Conservation (phyloP, 1,140 invertebrate genomes). For the Bathynomus jamesi region DNA sequence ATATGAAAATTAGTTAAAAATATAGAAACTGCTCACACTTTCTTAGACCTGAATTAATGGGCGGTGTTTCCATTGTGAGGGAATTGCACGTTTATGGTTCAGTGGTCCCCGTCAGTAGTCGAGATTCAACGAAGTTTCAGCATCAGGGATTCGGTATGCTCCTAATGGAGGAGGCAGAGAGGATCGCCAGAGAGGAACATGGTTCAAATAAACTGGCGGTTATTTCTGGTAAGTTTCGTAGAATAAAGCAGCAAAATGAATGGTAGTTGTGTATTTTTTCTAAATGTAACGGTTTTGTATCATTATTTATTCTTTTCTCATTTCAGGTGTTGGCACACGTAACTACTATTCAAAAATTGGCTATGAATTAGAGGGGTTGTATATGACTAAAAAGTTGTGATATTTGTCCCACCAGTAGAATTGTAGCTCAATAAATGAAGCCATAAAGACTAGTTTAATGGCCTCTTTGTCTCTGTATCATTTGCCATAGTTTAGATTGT, state of each 20-base stretch:
- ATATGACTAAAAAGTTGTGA: constrained; percentile 16
- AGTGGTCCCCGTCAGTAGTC: constrained; percentile 86
- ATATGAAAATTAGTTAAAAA: too few relatives aligned
- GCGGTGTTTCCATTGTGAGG: constrained; percentile 81
- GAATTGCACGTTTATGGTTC: constrained; percentile 97
- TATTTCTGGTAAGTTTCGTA: constrained; percentile 69
- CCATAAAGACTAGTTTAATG: too few relatives aligned
- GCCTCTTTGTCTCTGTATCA: too few relatives aligned
- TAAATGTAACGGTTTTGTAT: neutral
- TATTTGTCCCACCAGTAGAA: too few relatives aligned
- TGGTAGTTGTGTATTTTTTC: neutral
- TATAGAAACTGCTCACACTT: too few relatives aligned
- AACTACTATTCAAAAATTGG: constrained; percentile 16
- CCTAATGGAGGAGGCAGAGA: constrained; percentile 97
- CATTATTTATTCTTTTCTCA: neutral
- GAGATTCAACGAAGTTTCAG: constrained; percentile 96
- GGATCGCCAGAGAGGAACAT: constrained; percentile 90
- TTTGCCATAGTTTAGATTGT: too few relatives aligned
- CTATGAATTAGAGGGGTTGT: constrained; percentile 10
- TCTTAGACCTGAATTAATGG: constrained; percentile 67
- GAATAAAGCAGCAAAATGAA: too few relatives aligned
- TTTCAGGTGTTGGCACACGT: constrained; percentile 11
- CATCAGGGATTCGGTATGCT: constrained; percentile 96
- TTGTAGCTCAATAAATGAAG: too few relatives aligned
- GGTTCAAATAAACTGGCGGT: constrained; percentile 87